Percentiles rank a stretch among this genome's conserved stretches.
These are phyloP conservation scores for Metaphire vulgaris DNA, from an alignment of 1,140 invertebrate genomes.

Conservation along the genomic window DNA sequence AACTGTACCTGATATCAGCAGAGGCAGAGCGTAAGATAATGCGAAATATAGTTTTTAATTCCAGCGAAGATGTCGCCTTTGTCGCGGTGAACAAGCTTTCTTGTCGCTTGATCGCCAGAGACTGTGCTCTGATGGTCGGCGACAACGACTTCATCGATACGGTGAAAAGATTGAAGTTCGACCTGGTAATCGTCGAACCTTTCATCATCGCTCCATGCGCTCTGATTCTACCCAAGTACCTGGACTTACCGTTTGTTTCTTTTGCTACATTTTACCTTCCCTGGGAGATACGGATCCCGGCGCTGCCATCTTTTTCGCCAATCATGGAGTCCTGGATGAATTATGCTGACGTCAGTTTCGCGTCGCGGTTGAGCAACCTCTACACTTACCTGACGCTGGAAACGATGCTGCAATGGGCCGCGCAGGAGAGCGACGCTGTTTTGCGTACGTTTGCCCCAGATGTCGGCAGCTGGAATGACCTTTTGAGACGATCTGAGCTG, in stretches of 20 bases:
- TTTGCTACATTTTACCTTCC: too few relatives aligned
- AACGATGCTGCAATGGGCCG: not conserved
- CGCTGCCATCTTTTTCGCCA: constrained; percentile 5
- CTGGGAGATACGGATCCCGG: not conserved
- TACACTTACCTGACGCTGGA: not conserved
- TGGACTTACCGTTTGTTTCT: not conserved
- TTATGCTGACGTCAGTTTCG: not conserved
- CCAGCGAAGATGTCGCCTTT: not conserved
- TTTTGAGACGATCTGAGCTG: not conserved
- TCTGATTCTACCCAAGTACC: constrained; percentile 7
- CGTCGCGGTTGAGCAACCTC: not conserved
- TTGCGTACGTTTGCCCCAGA: not conserved
- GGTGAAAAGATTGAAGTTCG: not conserved
- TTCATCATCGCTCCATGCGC: not conserved
- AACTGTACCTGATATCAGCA: not conserved
- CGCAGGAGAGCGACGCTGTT: not conserved
- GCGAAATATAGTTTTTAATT: not conserved
- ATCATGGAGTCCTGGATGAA: not conserved
- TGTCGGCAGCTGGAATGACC: not conserved
- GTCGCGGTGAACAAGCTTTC: not conserved
- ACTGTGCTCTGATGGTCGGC: not conserved
- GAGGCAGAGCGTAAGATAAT: not conserved
- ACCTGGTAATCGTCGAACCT: constrained; percentile 1
- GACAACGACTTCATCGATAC: not conserved
- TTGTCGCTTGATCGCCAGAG: not conserved